phyloP scores from a whole-genome alignment of 2,888 invertebrate species.

The Leptothorax acervorum region DNA sequence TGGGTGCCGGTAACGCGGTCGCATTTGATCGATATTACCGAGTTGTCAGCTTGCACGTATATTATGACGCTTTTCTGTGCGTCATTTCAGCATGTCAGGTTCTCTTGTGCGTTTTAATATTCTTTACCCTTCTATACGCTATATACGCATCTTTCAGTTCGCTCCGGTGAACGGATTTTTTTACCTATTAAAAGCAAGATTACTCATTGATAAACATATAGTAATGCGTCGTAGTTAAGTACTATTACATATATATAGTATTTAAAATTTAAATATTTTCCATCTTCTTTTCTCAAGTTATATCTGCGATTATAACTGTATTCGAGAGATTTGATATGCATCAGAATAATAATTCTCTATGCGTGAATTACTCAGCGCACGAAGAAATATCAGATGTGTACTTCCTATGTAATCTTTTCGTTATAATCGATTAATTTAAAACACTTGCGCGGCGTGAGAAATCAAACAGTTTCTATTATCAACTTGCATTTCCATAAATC shows the following conservation, averaged over 20 bases:
- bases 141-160: neutral
- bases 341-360: neutral
- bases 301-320: neutral
- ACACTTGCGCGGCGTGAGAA: neutral
- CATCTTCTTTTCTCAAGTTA: neutral
- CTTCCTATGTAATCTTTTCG: neutral
- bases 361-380: neutral
- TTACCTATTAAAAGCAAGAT: neutral
- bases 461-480: slow-evolving; percentile 29
- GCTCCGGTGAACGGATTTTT: neutral
- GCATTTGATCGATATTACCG: slow-evolving; percentile 57
- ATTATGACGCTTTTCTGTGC: slow-evolving; percentile 53
- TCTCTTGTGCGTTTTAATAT: slow-evolving; percentile 21
- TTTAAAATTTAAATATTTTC: neutral
- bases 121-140: neutral
- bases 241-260: neutral
- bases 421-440: slow-evolving; percentile 27
- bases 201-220: neutral
- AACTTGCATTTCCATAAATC: slow-evolving; percentile 29
- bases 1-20: slow-evolving; percentile 55
- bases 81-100: slow-evolving; percentile 31
- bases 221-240: neutral
- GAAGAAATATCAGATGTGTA: neutral
- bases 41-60: slow-evolving; percentile 47
- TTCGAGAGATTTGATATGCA: neutral